Evolutionary conservation across 2,113 vertebrate species (phyloP), one percentile per base, ranked within the genome.

Genomic region (Penelope pileata): DNA sequence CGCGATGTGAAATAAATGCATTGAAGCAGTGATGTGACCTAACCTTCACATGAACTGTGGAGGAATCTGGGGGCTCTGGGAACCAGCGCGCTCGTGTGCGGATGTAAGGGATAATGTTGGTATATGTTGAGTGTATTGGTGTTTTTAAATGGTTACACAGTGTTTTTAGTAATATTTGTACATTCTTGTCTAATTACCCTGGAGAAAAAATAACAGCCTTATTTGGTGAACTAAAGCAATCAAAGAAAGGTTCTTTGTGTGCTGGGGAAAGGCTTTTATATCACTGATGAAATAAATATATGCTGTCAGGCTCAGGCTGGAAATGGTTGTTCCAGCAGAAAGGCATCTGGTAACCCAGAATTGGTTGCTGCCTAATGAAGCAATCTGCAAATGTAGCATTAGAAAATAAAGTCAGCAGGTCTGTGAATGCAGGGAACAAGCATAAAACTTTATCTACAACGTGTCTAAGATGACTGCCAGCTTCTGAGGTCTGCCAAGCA

Each of bases 41-140:
- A 90, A 95, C 91, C 96, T 96, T 96, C 56, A 6, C 29, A 48
- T 96, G 95, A 97, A 96, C 93, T 83, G 68, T 78, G 69, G 51
- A 91, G 79, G 94, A 96, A 77, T 96, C 88, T 27, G 32, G 56
- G 56, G 79, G 73, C 85, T 95, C 85, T 95, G 93, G 83, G 94
- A 96, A 94, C 83, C 43, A 10, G 24, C 8, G 5, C 30, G 26
- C 76, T 76, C 59, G 62, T 67, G 45, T 91, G 84, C 69, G 82
- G 79, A 70, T 81, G 10, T 68, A 56, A 63, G 75, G 91, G 75
- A 60, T 91, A 67, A 81, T 83, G 42, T 64, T 83, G 60, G 56
- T 93, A 3, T 80, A 90, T 32, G 54, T 54, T 38, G 73, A 59
- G 51, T 77, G 76, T 75, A 40, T 69, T 66, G 53, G 32, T 68